Evolutionary conservation across 92 coral and sea anemone species (phyloP), one percentile per base, ranked within the genome.

Genomic region (Bergia puertoricense): DNA sequence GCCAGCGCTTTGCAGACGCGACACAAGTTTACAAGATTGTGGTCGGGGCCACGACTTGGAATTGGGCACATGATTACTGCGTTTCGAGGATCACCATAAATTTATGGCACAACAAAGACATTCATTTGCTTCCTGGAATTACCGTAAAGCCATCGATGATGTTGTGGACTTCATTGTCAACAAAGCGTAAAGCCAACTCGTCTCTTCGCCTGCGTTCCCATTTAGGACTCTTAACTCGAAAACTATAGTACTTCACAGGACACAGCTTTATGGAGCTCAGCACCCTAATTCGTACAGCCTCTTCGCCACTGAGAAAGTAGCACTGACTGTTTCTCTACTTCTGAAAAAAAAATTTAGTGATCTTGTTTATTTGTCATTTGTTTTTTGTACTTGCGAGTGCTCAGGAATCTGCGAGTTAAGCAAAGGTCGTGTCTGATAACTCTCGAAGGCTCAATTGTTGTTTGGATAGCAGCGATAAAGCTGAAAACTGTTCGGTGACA

Each of bases 101-200:
- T 57, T 80, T 80, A 43, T 18, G 50, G 44, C 66, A 84, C 79
- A 54, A 84, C 87, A 84, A 46, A 46, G 79, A 62, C 51, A 84
- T 84, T 84, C 87, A 84, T 51, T 81, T 84, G 87, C 79, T 84
- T 84, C 87, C 87, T 84, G 87, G 87, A 84, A 84, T 84, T 84
- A 69, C 56, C 8, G 46, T 30, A 41, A 84, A 69, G 87, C 77
- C 79, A 73, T 8, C 87, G 62, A 48, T 15, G 79, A 69, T 69
- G 79, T 40, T 48, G 59, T 54, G 7, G 79, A 69, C 87, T 45
- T 84, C 44, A 84, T 16, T 80, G 77, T 84, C 38, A 84, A 68
- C 37, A 84, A 18, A 73, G 67, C 51, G 23, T 0, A 42, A 84
- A 71, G 1, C 66, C 65, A 18, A 11, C 59, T 54, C 59, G 79